Conservation (phyloP, 1,140 invertebrate genomes). For the Diploscapter pachys region DNA sequence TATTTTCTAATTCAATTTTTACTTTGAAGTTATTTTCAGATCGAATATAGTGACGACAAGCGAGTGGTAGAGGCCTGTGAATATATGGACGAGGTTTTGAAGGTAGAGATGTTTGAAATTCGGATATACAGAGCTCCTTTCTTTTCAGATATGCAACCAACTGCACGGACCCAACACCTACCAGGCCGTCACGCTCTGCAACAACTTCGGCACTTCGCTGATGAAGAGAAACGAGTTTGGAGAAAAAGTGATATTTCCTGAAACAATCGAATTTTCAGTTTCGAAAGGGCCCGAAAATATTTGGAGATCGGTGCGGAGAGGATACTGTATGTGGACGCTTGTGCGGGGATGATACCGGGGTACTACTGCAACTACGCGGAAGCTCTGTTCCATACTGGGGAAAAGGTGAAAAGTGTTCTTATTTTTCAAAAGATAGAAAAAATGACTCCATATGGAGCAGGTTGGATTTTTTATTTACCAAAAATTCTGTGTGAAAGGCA, state of each 20-base stretch:
- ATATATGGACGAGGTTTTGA: conserved; percentile 56
- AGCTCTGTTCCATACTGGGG: conserved; percentile 53
- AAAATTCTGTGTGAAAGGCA: background rate
- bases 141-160: conserved; percentile 52
- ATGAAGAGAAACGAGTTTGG: conserved; percentile 43
- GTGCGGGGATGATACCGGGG: conserved; percentile 28
- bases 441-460: background rate
- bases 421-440: background rate
- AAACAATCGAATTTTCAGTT: conserved; percentile 37
- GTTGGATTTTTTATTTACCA: background rate
- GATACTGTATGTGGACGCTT: conserved; percentile 44
- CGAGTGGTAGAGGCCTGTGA: conserved; percentile 50
- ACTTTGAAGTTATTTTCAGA: conserved; percentile 25
- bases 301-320: conserved; percentile 47
- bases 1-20: conserved; percentile 17
- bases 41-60: conserved; percentile 46
- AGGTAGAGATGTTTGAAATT: conserved; percentile 36
- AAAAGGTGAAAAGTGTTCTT: conserved; percentile 14
- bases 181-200: conserved; percentile 49
- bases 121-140: background rate
- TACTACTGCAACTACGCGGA: conserved; percentile 58
- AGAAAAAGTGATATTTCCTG: background rate
- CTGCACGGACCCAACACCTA: conserved; percentile 47
- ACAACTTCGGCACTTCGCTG: conserved; percentile 51
- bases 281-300: conserved; percentile 50